Base-by-base conservation (phyloP, 1,140 invertebrate species). In the Pseudachorutes palmiensis region DNA sequence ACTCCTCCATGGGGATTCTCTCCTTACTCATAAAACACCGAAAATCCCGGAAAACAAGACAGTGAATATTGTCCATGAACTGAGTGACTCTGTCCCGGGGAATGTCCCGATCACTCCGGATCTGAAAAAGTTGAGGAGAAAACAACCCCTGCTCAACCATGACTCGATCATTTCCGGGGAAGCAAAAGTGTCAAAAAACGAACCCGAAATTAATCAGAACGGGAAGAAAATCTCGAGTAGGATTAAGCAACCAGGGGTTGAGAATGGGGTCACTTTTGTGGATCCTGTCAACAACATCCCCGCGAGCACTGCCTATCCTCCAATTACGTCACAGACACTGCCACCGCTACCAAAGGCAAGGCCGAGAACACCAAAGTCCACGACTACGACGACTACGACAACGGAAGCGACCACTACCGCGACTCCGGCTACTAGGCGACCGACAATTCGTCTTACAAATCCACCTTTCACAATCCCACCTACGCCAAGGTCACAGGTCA, bases 1-100 rank as follows among this genome's bases (percentile, higher is more conserved):
- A 16, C 41, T 73, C 22, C 62, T 73, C 55, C 70, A 64, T 51
- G 62, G 65, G 12, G 72, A 73, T 22, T 48, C 67, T 26, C 41
- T 68, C 19, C 48, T 73, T 12, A 62, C 60, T 28, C 51, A 73
- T 28, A 31, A 19, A 1, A 41, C 41, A 22, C 45, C 60, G 19
- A 70, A 73, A 55, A 48, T 70, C 2, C 72, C 72, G 22, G 72
- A 73, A 19, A 65, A 73, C 57, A 73, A 73, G 59, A 67, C 69
- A n/a, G 55, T 67, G 0, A 36, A 28, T 1, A 62, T 73, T 49
- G 48, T 41, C 19, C 67, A 70, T 29, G 57, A 59, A 24, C 33
- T 73, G 22, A 68, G 65, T 31, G 51, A 64, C 9, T n/a, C 16
- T 2, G 14, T 61, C 2, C 59, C 32, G 2, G 59, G 57, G 45